Percentiles rank a stretch among this genome's conserved stretches.
phyloP scores from a whole-genome alignment of 1,140 invertebrate genomes.

The Hyles vespertilio region DNA sequence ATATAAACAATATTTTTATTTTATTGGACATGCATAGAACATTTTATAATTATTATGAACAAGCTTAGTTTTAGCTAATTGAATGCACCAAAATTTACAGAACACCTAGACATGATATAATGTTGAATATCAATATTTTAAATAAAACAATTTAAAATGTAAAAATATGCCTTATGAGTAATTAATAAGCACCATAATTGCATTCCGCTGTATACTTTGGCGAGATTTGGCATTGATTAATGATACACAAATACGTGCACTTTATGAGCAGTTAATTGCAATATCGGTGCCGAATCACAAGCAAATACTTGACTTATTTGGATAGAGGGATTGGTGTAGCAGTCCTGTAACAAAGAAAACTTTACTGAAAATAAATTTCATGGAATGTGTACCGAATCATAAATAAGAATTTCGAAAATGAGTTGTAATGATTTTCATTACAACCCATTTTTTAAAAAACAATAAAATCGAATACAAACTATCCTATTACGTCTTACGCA shows the following conservation, averaged over 20 bases:
- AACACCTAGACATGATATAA: constrained; percentile 17
- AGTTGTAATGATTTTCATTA: too few species aligned
- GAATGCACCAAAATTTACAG: constrained; percentile 28
- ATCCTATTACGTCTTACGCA: too few species aligned
- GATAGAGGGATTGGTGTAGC: constrained; percentile 10
- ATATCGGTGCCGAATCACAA: too few species aligned
- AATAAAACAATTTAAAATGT: constrained; percentile 13
- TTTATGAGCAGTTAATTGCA: too few species aligned
- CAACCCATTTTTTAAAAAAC: too few species aligned
- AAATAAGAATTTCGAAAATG: too few species aligned
- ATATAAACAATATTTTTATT: constrained; percentile 28
- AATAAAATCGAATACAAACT: too few species aligned
- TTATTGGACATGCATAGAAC: constrained; percentile 5
- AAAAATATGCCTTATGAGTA: constrained; percentile 15
- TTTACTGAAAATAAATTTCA: too few species aligned
- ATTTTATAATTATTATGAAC: constrained; percentile 1
- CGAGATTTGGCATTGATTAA: too few species aligned
- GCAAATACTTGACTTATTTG: constrained; percentile 11
- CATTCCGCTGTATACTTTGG: background rate
- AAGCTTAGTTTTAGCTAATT: background rate
- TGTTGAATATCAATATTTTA: constrained; percentile 16
- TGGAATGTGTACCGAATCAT: too few species aligned
- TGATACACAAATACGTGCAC: too few species aligned
- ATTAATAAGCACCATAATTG: background rate
- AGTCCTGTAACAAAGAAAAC: constrained; percentile 15